Conservation (phyloP, 2,113 vertebrate genomes). For the Cyanoliseus patagonus region DNA sequence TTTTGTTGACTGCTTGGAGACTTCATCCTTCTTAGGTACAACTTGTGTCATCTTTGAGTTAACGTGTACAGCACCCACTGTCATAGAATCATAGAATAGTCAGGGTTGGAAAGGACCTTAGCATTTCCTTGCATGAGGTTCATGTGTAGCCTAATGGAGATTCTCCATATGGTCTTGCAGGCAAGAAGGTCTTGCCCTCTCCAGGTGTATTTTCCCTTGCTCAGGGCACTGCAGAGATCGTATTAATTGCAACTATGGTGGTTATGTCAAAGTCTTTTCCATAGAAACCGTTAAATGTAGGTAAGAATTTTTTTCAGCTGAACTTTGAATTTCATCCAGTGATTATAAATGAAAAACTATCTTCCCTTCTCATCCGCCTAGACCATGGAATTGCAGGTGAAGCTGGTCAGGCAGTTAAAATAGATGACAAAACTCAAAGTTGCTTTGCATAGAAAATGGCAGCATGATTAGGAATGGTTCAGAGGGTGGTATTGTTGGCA, state of each 20-base stretch:
- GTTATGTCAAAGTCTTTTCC: neutral
- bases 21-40: neutral
- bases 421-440: neutral
- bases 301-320: neutral
- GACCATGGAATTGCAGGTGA: neutral
- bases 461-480: neutral
- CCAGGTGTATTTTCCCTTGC: neutral
- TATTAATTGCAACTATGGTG: neutral
- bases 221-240: neutral
- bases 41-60: neutral
- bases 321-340: neutral
- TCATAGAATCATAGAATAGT: too few species aligned
- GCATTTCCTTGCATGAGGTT: neutral
- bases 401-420: neutral
- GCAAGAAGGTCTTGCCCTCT: neutral
- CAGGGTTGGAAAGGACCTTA: neutral
- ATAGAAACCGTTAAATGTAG: neutral
- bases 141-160: neutral
- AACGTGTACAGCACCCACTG: accelerated
- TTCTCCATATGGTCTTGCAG: neutral
- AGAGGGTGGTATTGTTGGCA: neutral
- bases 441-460: neutral
- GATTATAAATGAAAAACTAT: neutral
- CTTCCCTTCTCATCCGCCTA: neutral
- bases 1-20: neutral